phyloP scores from a whole-genome alignment of 2,888 invertebrate genomes.

The Xestia rhomboidea region DNA sequence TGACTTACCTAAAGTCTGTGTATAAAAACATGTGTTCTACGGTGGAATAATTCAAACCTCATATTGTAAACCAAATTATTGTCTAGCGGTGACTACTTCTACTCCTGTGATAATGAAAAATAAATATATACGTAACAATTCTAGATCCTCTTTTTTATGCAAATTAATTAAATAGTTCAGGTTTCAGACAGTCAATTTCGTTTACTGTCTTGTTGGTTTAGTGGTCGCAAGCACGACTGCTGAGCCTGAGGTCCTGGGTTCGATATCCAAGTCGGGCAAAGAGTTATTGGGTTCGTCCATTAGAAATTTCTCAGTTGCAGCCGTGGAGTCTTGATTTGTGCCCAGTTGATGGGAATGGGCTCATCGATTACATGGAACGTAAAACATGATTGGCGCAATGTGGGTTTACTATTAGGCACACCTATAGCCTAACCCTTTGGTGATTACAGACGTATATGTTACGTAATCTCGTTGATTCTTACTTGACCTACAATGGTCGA shows the following conservation, averaged over 20 bases:
- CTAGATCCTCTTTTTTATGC: no score
- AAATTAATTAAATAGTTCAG: no score
- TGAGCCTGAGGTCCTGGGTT: not conserved
- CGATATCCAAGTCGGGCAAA: not conserved
- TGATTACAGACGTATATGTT: not conserved
- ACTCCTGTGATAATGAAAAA: no score
- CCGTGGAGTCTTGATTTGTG: not conserved
- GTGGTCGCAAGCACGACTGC: not conserved
- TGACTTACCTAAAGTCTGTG: not conserved
- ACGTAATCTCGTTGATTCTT: not conserved
- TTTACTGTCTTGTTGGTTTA: not conserved
- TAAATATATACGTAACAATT: no score
- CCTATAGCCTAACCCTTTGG: not conserved
- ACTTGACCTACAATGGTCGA: not conserved
- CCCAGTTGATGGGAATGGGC: not conserved
- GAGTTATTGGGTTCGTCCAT: not conserved
- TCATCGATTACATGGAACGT: not conserved
- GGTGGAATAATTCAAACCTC: not conserved
- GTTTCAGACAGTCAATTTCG: no score
- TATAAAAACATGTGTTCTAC: not conserved
- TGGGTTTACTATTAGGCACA: not conserved
- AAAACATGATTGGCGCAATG: not conserved
- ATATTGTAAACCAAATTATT: not conserved
- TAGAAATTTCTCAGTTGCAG: not conserved
- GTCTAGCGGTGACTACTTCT: no score